Percentiles rank a stretch among this genome's conserved stretches.
These are phyloP conservation scores for Pogonomyrmex barbatus DNA, from an alignment of 1,140 invertebrate species.

Conservation along the genomic window DNA sequence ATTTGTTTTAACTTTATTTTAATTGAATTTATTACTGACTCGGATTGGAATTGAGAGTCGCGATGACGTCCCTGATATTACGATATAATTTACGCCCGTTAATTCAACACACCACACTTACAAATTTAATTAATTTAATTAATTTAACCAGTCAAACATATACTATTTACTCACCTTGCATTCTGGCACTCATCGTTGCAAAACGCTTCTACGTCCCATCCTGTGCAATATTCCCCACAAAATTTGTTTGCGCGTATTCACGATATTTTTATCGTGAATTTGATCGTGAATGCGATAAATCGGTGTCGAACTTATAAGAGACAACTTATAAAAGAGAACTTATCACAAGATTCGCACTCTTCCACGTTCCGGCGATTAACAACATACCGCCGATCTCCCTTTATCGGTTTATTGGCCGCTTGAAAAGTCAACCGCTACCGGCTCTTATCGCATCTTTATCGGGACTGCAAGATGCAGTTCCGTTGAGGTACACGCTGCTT, in stretches of 20 bases:
- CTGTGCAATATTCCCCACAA: too few relatives aligned
- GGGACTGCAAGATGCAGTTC: conserved; percentile 31
- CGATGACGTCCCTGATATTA: background rate
- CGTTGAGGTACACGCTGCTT: conserved; percentile 14
- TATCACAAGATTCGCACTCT: conserved; percentile 22
- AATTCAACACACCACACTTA: background rate
- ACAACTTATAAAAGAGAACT: too few relatives aligned
- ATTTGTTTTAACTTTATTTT: background rate
- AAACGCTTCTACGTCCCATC: background rate
- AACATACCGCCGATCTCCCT: background rate
- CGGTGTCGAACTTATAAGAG: conserved; percentile 5
- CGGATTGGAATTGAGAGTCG: background rate
- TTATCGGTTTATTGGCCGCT: conserved; percentile 17
- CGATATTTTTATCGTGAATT: background rate
- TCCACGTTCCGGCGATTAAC: conserved; percentile 26
- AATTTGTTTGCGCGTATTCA: background rate
- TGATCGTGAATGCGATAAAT: conserved; percentile 10
- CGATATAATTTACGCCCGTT: background rate
- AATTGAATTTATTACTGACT: conserved; percentile 25
- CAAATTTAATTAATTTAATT: conserved; percentile 27
- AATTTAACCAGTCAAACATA: conserved; percentile 6
- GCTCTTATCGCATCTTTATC: conserved; percentile 44
- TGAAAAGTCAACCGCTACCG: conserved; percentile 25
- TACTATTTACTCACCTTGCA: conserved; percentile 3
- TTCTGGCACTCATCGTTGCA: background rate